Evolutionary conservation across 1,140 invertebrate species (phyloP), one percentile per base, ranked within the genome.

Genomic region (Pogonus chalceus): DNA sequence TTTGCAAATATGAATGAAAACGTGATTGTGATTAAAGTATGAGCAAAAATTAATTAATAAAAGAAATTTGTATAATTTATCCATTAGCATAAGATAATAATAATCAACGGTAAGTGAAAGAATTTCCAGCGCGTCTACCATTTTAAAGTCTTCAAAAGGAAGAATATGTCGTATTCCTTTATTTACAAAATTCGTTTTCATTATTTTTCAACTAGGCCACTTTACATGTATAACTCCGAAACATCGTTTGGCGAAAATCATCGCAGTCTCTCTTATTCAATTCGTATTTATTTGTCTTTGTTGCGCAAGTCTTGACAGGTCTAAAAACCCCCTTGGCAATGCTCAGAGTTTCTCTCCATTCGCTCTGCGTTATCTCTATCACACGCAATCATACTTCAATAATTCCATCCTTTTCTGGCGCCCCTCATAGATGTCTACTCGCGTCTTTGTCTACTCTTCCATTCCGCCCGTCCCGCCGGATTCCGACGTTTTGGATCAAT

Each of bases 281-380:
- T 9, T 18, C 9, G 37, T 43, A 18, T 43, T 43, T 18, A 43
- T 43, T 9, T 43, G 37, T 43, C 18, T 43, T 18, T 43, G 37
- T 43, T 43, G 37, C 37, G 18, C 37, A 43, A 4, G 37, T 18
- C 37, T 9, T 43, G 37, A 43, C 37, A 43, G 18, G 9, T 43
- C 37, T 43, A 43, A 43, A 31, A 43, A 43, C 37, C 37, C 37
- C 37, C 37, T 43, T 12, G 37, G 37, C 37, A 43, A 43, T 43
- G 37, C 37, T 12, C 9, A 9, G 9, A 12, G 9, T 18, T 4
- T 43, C 37, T 43, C 37, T 43, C 37, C 18, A 43, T 43, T 10
- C 18, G 18, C 37, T 12, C 4, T 43, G 37, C 37, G 37, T 43
- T n/a, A 43, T 43, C 9, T 9, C 18, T 43, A 16, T 43, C 37